Conservation (phyloP, 2,888 invertebrate species). For the Lomographa bimaculata region DNA sequence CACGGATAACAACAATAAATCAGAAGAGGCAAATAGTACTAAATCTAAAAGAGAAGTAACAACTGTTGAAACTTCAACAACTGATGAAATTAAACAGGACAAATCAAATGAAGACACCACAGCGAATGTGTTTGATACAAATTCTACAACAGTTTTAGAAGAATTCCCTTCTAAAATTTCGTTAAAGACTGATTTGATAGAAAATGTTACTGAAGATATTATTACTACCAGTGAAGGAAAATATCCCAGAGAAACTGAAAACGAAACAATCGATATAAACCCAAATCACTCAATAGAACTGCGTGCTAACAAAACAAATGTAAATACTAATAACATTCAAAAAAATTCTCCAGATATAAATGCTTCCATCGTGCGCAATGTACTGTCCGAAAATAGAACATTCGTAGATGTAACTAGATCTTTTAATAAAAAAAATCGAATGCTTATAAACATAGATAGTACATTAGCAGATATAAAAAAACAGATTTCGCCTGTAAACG, state of each 20-base stretch:
- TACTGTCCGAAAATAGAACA: too few species aligned
- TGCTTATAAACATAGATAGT: conserved; percentile 5
- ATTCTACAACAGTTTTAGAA: too few species aligned
- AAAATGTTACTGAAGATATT: too few species aligned
- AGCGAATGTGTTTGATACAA: too few species aligned
- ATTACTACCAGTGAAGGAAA: too few species aligned
- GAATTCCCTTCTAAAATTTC: too few species aligned
- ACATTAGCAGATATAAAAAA: conserved; percentile 5
- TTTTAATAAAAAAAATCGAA: background rate
- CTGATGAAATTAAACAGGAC: too few species aligned
- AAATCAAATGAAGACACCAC: too few species aligned
- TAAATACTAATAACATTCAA: too few species aligned
- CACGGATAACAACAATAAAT: background rate
- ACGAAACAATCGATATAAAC: background rate
- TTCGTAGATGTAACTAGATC: conserved; percentile 1
- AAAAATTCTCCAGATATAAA: too few species aligned
- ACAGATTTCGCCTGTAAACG: conserved; percentile 5
- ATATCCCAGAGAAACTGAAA: background rate
- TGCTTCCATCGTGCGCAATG: too few species aligned
- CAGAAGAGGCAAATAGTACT: background rate
- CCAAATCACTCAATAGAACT: background rate
- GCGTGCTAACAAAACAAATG: background rate
- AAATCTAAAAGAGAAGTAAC: conserved; percentile 6
- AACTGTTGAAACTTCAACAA: background rate
- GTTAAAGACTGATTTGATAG: too few species aligned